Percentiles rank a stretch among this genome's conserved stretches.
These are phyloP conservation scores for Pardosa pseudoannulata DNA, from an alignment of 2,888 invertebrate genomes.

Conservation along the genomic window DNA sequence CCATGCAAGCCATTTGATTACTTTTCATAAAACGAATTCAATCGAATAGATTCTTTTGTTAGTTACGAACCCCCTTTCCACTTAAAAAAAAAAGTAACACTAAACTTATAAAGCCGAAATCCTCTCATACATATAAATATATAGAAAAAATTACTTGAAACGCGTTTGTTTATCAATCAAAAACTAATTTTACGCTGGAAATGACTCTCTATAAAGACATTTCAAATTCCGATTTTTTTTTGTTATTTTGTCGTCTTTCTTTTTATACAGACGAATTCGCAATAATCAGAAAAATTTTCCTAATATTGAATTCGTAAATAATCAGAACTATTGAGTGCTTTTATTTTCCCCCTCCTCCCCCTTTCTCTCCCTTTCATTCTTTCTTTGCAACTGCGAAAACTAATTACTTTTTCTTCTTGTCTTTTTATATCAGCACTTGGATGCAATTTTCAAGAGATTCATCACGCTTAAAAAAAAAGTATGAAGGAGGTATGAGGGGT, in stretches of 20 bases:
- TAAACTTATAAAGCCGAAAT: background rate
- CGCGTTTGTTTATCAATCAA: conserved; percentile 10
- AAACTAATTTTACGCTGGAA: conserved; percentile 11
- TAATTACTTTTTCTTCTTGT: background rate
- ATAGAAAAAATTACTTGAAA: too few species aligned
- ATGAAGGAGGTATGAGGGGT: too few species aligned
- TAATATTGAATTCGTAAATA: conserved; percentile 17
- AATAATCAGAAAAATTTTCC: conserved; percentile 5
- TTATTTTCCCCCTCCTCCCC: background rate
- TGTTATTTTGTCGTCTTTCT: too few species aligned
- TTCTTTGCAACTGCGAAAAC: background rate
- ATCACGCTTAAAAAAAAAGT: background rate
- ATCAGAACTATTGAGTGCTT: background rate
- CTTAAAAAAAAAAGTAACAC: too few species aligned
- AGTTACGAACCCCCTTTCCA: too few species aligned
- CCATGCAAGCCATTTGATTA: background rate
- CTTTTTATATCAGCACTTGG: conserved; percentile 8
- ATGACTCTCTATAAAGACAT: conserved; percentile 8
- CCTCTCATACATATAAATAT: background rate
- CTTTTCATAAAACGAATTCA: conserved; percentile 3
- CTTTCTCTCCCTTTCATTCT: too few species aligned
- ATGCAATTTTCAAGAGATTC: conserved; percentile 9
- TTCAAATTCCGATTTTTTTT: background rate
- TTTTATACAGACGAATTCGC: background rate
- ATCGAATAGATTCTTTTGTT: background rate